These are phyloP conservation scores for Ataeniobius toweri DNA, from an alignment of 2,797 vertebrate species.

Conservation along the genomic window DNA sequence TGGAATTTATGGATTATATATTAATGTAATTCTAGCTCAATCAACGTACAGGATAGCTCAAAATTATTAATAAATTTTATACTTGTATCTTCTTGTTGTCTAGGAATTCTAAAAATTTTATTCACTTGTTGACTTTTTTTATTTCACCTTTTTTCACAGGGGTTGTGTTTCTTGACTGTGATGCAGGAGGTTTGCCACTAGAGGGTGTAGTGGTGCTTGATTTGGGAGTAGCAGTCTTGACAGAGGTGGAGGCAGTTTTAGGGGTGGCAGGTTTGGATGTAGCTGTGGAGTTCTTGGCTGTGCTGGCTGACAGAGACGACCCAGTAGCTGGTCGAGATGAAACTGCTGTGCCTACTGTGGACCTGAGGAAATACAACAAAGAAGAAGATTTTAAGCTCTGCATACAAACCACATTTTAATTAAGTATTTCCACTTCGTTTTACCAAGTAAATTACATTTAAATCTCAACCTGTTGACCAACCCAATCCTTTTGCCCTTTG, in stretches of 20 bases:
- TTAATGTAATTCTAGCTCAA: too few relatives aligned
- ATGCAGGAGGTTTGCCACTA: conserved; percentile 71
- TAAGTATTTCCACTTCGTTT: not conserved
- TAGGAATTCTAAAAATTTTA: not conserved
- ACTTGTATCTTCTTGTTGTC: not conserved
- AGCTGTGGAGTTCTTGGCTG: conserved; percentile 67
- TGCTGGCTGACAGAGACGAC: conserved; percentile 49
- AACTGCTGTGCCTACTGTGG: conserved; percentile 45
- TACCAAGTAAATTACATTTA: not conserved
- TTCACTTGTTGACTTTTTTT: not conserved
- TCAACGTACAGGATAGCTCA: not conserved
- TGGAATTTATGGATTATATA: not conserved
- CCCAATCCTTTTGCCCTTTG: not conserved
- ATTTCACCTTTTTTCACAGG: conserved; percentile 79
- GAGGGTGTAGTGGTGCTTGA: conserved; percentile 69
- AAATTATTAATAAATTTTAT: not conserved
- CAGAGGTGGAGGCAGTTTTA: conserved; percentile 57
- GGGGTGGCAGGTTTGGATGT: conserved; percentile 71
- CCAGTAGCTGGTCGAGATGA: conserved; percentile 67
- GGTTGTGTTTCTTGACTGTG: conserved; percentile 70
- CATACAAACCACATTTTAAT: not conserved
- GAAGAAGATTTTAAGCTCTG: conserved; percentile 1
- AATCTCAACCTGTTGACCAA: not conserved
- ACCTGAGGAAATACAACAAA: conserved; percentile 55
- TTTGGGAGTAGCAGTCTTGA: conserved; percentile 68